Evolutionary conservation across 2,797 vertebrate species (phyloP), one percentile per base, ranked within the genome.

Genomic region (Macroramphosus scolopax): DNA sequence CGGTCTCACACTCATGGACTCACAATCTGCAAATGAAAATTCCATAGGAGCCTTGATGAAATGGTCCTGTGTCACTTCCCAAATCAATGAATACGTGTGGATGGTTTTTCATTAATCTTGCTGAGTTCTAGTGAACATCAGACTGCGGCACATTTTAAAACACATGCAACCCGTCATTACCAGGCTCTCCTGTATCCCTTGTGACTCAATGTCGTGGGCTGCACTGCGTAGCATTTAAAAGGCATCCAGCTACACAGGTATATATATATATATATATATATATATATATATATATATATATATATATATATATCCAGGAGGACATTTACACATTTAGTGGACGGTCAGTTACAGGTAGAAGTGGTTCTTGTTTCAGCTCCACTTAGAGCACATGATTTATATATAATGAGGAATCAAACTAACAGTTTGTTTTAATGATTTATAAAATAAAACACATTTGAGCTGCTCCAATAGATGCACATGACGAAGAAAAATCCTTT

Each of bases 341-440:
- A 72, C 72, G 72, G 75, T 75, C 72, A 73, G 64, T 63, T 51
- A 70, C 63, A 82, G 75, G 77, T 84, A 33, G 64, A 32, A 75
- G 51, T 45, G 49, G 44, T 63, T 30, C 51, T 60, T 61, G 44
- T 55, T 55, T 67, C 51, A 48, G 59, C 43, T 50, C 10, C 30
- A 46, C 45, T 44, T 13, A 53, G 28, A 39, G 46, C 8, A 50
- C 37, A 7, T 50, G 33, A 43, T 42, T 47, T 34, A 38, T 48
- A 41, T 51, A 62, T 42, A 49, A 58, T 10, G 49, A 59, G 14
- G 72, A 63, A 47, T 35, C 12, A 28, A 20, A 36, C 17, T 12
- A 52, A 51, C n/a, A 24, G 5, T 8, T 22, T 4, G 8, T 17
- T 48, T 56, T 31, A 36, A 44, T 38, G 24, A 43, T 57, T 41